Base-by-base conservation (phyloP, 2,113 vertebrate species). In the Prunella himalayana region DNA sequence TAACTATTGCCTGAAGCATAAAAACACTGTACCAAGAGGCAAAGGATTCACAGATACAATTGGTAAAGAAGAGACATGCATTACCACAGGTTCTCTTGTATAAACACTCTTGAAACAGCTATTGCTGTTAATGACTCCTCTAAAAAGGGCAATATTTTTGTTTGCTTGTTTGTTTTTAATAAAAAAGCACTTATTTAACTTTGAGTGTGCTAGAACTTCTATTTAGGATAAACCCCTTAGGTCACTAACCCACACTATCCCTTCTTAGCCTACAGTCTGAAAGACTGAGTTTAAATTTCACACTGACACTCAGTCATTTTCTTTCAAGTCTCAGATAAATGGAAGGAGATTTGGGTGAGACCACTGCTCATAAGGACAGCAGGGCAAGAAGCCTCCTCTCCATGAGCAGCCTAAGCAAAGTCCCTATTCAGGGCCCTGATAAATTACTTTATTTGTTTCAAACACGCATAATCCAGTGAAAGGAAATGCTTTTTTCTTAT, bases 401-500 rank as follows among this genome's bases (percentile, higher is more conserved):
- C 28, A 33, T 2, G 22, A 92, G 41, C 35, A 80, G 65, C 21
- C 33, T 19, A 33, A 56, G 81, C 24, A 13, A 87, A 93, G 44
- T 16, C 60, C n/a, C 60, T 23, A n/a, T n/a, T 86, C 64, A 73
- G 30, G 6, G 47, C 31, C 42, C 76, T 42, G 51, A 88, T n/a
- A 94, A 88, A 75, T 77, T 44, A 90, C 39, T 70, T 33, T 20
- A 24, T 72, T 92, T 95, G 64, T 88, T 93, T 83, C 5, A 1
- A 94, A 88, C 72, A 68, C 0, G 6, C 31, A 51, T 31, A 86
- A 86, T 64, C 68, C 85, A 92, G n/a, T 60, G 60, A 93, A 72
- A 90, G 79, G 44, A 96, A 96, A 87, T 39, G 35, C 19, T 45
- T 70, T 84, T 88, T 92, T 30, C 63, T 89, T 93, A 92, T 96